Evolutionary conservation across 2,888 invertebrate genomes (phyloP), one percentile per base, ranked within the genome.

Genomic region (Lathronympha strigana): DNA sequence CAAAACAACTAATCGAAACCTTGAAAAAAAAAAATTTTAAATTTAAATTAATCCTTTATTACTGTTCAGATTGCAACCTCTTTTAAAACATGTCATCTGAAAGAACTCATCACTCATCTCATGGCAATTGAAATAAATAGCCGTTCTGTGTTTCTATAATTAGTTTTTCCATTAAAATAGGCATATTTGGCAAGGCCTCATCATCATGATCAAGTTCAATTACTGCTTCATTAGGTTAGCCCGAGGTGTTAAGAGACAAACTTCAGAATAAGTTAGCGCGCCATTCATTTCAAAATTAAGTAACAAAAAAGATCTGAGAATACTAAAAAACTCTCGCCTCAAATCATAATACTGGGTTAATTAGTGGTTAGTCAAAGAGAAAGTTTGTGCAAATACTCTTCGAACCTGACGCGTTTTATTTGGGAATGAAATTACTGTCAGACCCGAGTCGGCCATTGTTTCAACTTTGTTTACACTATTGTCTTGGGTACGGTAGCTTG

Each of bases 371-470:
- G 25, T 53, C 64, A 60, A 64, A 60, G 51, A 53, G n/a, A 60
- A 64, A 64, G 36, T 64, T 64, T 64, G 28, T 60, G 43, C 36
- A 53, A 53, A 58, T 25, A 53, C 21, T 36, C 33, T 50, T 58
- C 28, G 51, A 64, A 53, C 36, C 51, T 64, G 45, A 53, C 64
- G 57, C n/a, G 58, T 64, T 64, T 64, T 64, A 64, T 64, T 64
- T 53, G 58, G 43, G 23, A 53, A 64, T 64, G 43, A 55, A 58
- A 63, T 63, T 63, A 58, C 57, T 45, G 57, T 40, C 50, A 25
- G 36, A 45, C 45, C 40, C 57, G 19, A 21, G 40, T 50, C 38
- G 40, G 51, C 43, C 36, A 64, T 58, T 64, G 63, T 58, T 51
- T 47, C 28, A 33, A 58, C 58, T 64, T 51, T 60, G 50, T 64